A percentile compares a stretch with the other conserved stretches of the same genome.
These are phyloP conservation scores for Dysidea cf. avara DNA, from an alignment of 37 sponge, comb jelly and placozoan genomes.

Conservation along the genomic window DNA sequence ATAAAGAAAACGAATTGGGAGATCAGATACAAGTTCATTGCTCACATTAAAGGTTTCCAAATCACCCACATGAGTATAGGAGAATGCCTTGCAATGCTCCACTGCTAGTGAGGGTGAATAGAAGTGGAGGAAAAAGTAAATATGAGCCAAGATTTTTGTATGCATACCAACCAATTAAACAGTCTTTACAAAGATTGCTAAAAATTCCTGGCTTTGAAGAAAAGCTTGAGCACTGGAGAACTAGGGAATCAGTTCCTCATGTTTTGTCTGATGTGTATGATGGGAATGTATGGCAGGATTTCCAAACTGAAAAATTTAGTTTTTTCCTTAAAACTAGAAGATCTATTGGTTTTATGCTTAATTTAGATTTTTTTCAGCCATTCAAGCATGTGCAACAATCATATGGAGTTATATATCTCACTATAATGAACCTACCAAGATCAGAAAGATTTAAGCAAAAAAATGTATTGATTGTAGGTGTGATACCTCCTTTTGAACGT, in stretches of 20 bases:
- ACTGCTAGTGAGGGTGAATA: no score
- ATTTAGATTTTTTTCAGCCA: conserved; percentile 21
- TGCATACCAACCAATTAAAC: neutral
- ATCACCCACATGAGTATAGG: no score
- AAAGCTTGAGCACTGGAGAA: neutral
- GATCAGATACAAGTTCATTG: no score
- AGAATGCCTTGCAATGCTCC: no score
- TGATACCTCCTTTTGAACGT: conserved; percentile 9
- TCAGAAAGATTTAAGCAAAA: conserved; percentile 1
- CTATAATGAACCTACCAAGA: conserved; percentile 14
- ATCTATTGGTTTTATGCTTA: neutral
- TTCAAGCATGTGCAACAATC: no score
- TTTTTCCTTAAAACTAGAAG: neutral
- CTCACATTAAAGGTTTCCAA: no score
- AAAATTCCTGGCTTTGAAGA: neutral
- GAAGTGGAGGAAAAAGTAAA: no score
- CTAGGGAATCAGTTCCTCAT: neutral
- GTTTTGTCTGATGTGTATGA: conserved; percentile 29
- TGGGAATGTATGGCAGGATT: conserved; percentile 29
- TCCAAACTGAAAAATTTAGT: neutral
- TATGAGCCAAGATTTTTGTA: no score
- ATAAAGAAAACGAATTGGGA: no score
- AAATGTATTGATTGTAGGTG: conserved; percentile 23
- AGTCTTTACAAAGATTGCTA: neutral
- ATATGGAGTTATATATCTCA: conserved; percentile 27